Conservation (phyloP, 2,797 vertebrate species). For the Podargus strigoides region DNA sequence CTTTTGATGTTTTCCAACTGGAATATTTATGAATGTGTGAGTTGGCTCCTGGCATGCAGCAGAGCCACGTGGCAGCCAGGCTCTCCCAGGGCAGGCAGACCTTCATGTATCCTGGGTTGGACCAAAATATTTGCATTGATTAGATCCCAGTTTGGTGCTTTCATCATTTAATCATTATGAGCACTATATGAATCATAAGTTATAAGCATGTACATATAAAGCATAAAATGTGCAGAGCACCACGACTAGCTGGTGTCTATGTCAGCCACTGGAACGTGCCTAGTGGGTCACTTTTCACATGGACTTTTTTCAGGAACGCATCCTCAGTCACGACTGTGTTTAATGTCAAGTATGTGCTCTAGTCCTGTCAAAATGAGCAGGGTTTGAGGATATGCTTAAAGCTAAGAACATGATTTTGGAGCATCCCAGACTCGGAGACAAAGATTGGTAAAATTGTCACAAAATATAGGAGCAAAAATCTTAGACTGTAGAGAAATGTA, state of each 20-base stretch:
- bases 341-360: not conserved
- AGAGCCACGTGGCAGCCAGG: not conserved
- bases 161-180: not conserved
- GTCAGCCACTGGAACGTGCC: not conserved
- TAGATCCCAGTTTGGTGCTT: not conserved
- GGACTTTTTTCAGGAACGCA: not conserved
- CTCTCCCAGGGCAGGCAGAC: not conserved
- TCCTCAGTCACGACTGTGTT: not conserved
- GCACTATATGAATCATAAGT: not conserved
- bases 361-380: not conserved
- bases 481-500: not conserved
- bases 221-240: not conserved
- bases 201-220: not conserved
- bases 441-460: not conserved
- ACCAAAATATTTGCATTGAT: slow-evolving; percentile 12
- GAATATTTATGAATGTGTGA: not conserved
- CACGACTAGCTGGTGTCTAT: not conserved
- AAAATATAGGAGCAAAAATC: not conserved
- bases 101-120: not conserved
- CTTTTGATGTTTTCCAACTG: not conserved
- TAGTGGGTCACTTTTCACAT: not conserved
- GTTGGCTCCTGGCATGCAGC: rapidly evolving
- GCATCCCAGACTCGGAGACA: not conserved
- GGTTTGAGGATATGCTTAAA: not conserved
- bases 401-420: not conserved